A percentile compares a stretch with the other conserved stretches of the same genome.
These are phyloP conservation scores for Protosalanx chinensis DNA, from an alignment of 2,797 vertebrate species.

Conservation along the genomic window DNA sequence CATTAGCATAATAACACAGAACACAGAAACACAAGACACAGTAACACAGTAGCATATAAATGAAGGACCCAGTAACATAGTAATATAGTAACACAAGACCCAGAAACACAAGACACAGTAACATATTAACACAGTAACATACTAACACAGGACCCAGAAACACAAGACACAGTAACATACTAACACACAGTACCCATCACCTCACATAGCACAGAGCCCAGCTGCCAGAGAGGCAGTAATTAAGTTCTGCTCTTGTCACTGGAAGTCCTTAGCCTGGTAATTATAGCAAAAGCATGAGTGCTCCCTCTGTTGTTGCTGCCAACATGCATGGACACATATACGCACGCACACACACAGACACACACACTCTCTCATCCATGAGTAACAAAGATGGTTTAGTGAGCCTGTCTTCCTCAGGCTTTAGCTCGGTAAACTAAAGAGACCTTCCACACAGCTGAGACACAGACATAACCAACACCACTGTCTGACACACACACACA, in stretches of 20 bases:
- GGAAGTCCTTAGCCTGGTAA: slow-evolving; percentile 26
- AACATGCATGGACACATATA: background rate
- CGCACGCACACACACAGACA: background rate
- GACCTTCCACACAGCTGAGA: background rate
- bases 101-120: too few species aligned
- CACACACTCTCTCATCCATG: background rate
- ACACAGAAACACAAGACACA: too few species aligned
- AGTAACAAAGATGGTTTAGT: background rate
- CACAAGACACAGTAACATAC: too few species aligned
- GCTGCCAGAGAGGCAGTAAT: slow-evolving; percentile 34
- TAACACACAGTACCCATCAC: too few species aligned
- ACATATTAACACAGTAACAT: background rate
- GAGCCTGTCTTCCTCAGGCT: background rate
- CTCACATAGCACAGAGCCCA: slow-evolving; percentile 5
- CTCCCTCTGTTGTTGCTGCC: background rate
- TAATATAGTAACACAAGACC: background rate
- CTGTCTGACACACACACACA: background rate
- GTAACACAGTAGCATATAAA: too few species aligned
- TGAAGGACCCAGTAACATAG: background rate
- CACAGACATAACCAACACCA: background rate
- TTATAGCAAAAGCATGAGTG: slow-evolving; percentile 16
- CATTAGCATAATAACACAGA: too few species aligned
- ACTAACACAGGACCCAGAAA: background rate
- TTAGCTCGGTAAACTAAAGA: background rate
- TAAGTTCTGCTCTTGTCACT: slow-evolving; percentile 25